Base-by-base conservation (phyloP, 64 coral and sea anemone genomes). In the Catalaphyllia jardinei region DNA sequence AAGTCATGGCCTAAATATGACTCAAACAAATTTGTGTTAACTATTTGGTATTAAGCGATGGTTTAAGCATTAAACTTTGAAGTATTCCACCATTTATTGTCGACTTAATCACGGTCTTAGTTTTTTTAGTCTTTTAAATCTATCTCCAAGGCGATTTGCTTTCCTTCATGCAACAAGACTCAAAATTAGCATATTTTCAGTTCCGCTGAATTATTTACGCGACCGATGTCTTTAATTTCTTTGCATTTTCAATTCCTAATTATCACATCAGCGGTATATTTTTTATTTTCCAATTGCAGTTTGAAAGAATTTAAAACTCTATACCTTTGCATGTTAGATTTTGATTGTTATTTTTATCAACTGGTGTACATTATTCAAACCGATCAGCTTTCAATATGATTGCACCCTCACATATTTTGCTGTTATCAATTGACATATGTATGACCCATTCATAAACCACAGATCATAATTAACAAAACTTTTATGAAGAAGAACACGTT, bases 141-240 rank as follows among this genome's bases (percentile, higher is more conserved):
- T 49, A 77, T 77, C 74, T 77, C 74, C 74, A 10, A 46, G 74
- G 74, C 31, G 74, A 77, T 77, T 77, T 27, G 22, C 4, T 25
- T 69, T 25, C 65, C 65, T n/a, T 69, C 65, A 69, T 25, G 10
- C 4, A 27, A 8, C 22, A 27, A 69, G n/a, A 25, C n/a, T 57
- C 10, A 57, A 69, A 50, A 77, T 77, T 77, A 77, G 35, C 39
- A 50, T 77, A 46, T 77, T 77, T 50, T 77, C 8, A 39, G 17
- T 24, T 49, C 19, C n/a, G n/a, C n/a, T 63, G 31, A 63, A 33
- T 30, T 19, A 20, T 29, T 31, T 24, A 25, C 6, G 20, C 42
- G 22, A 54, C 9, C 62, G 24, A 65, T 69, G 19, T 69, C 25
- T 69, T 22, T 25, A 27, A 27, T 5, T 69, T 24, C 22, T 69